phyloP scores from a whole-genome alignment of 2,888 invertebrate species.

The Torymus auratus region DNA sequence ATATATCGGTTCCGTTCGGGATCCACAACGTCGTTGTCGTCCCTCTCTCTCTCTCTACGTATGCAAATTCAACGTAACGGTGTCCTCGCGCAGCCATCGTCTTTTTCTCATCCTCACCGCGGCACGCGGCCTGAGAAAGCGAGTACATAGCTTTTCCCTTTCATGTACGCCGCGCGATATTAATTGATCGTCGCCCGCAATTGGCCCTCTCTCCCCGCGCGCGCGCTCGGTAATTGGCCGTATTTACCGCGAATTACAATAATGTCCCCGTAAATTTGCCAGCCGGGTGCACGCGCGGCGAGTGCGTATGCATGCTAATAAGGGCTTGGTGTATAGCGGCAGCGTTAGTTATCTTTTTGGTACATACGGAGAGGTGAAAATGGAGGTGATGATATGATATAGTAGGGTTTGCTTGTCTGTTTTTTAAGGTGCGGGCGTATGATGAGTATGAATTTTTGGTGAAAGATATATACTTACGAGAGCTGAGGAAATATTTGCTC shows the following conservation, averaged over 20 bases:
- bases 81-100: slow-evolving; percentile 18
- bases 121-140: too few species aligned
- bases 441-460: too few species aligned
- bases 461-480: too few species aligned
- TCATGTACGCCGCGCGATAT: slow-evolving; percentile 46
- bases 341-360: too few species aligned
- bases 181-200: slow-evolving; percentile 40
- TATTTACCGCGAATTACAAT: slow-evolving; percentile 26
- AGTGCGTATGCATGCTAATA: background rate
- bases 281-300: too few species aligned
- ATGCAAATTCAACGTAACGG: slow-evolving; percentile 57
- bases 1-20: background rate
- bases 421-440: too few species aligned
- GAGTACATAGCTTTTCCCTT: slow-evolving; percentile 8
- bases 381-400: too few species aligned
- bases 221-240: slow-evolving; percentile 1
- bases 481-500: too few species aligned
- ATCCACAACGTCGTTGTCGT: slow-evolving; percentile 21
- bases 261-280: slow-evolving; percentile 17
- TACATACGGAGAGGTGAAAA: too few species aligned
- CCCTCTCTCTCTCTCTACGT: background rate
- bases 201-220: background rate
- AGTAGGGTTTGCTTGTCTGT: too few species aligned
- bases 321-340: background rate
- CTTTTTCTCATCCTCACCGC: background rate